Evolutionary conservation across 1,140 invertebrate genomes (phyloP).

Genomic region (Drosophila athabasca): DNA sequence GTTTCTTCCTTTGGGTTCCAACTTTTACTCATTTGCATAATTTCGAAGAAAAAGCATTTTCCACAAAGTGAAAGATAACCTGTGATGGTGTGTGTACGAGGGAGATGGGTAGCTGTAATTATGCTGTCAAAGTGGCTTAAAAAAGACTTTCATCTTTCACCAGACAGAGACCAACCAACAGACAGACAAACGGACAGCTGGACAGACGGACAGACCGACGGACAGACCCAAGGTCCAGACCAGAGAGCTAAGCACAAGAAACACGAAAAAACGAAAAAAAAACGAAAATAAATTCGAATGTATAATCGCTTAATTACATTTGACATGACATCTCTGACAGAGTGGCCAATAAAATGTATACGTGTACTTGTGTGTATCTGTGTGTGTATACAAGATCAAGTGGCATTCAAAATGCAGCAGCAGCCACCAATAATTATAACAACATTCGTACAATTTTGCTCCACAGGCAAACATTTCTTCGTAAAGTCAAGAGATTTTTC

Average conservation of each 20-base stretch:
- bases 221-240: slow-evolving; percentile 29
- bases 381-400: slow-evolving; percentile 53
- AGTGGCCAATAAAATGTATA: slow-evolving; percentile 64
- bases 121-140: slow-evolving; percentile 76
- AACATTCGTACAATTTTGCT: not conserved
- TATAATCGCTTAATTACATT: slow-evolving; percentile 81
- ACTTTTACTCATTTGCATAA: slow-evolving; percentile 77
- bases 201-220: slow-evolving; percentile 4
- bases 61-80: slow-evolving; percentile 51
- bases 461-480: too few relatives aligned
- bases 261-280: slow-evolving; percentile 2
- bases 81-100: slow-evolving; percentile 8
- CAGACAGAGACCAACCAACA: slow-evolving; percentile 22
- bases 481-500: too few relatives aligned
- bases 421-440: slow-evolving; percentile 28
- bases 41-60: slow-evolving; percentile 65
- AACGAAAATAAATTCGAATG: slow-evolving; percentile 66
- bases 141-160: slow-evolving; percentile 79
- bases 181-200: slow-evolving; percentile 3
- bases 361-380: slow-evolving; percentile 11
- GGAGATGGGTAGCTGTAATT: slow-evolving; percentile 63
- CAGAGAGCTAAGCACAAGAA: slow-evolving; percentile 25
- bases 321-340: slow-evolving; percentile 74
- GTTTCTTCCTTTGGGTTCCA: not conserved
- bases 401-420: slow-evolving; percentile 60